Percentiles rank a stretch among this genome's conserved stretches.
Conservation (phyloP, 1,140 invertebrate genomes). For the Rhagoletis pomonella region DNA sequence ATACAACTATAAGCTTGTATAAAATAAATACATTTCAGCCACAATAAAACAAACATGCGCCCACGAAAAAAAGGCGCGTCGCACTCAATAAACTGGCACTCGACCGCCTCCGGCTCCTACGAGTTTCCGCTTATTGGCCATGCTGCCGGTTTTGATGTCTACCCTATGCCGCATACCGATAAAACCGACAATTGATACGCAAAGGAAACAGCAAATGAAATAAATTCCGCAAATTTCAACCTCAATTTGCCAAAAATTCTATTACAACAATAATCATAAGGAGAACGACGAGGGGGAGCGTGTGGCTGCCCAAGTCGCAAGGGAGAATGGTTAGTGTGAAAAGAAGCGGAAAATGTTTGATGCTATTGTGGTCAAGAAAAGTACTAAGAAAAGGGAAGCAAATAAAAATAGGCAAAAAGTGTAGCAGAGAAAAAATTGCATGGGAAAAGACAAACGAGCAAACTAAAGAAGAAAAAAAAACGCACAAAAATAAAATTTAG, state of each 20-base stretch:
- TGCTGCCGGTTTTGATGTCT: neutral
- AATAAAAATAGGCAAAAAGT: neutral
- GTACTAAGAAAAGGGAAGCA: neutral
- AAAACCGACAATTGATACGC: conserved; percentile 45
- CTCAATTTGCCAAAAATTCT: conserved; percentile 74
- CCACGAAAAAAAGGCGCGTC: conserved; percentile 23
- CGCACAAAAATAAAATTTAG: neutral
- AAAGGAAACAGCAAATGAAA: conserved; percentile 46
- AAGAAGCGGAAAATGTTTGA: conserved; percentile 9
- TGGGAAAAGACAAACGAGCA: conserved; percentile 5
- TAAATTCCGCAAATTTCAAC: conserved; percentile 66
- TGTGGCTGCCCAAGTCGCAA: neutral
- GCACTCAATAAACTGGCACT: conserved; percentile 8
- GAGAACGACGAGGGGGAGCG: conserved; percentile 56
- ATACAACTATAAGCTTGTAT: neutral
- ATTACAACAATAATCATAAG: conserved; percentile 68
- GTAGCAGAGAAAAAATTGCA: neutral
- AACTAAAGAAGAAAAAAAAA: neutral
- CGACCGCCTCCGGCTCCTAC: neutral
- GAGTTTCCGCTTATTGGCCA: neutral
- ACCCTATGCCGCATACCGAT: neutral
- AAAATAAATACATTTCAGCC: conserved; percentile 26
- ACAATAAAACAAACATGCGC: neutral
- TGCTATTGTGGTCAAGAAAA: neutral
- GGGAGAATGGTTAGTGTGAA: neutral